Conservation (phyloP, 2,888 invertebrate species). For the Quadroppia sp. region DNA sequence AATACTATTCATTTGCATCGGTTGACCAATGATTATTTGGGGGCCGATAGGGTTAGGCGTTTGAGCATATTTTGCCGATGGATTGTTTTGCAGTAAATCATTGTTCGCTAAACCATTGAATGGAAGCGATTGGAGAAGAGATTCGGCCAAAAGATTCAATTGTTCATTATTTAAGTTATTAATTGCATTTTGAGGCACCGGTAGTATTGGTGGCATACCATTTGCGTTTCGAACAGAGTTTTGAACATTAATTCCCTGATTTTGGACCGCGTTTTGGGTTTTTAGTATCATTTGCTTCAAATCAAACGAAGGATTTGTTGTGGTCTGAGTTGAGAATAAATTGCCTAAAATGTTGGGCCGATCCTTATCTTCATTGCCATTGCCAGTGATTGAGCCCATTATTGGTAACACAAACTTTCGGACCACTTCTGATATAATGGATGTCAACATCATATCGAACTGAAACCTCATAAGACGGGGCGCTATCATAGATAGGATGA, state of each 20-base stretch:
- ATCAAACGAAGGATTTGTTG: slow-evolving; percentile 33
- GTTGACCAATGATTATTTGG: background rate
- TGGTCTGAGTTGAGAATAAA: background rate
- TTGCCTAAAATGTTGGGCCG: background rate
- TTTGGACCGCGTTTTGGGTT: slow-evolving; percentile 34
- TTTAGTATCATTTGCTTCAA: slow-evolving; percentile 33
- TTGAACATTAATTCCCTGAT: slow-evolving; percentile 34
- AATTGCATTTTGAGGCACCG: background rate
- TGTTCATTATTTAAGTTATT: background rate
- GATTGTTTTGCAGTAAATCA: background rate
- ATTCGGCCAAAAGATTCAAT: background rate
- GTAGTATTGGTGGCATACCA: background rate
- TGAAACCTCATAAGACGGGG: slow-evolving; percentile 43
- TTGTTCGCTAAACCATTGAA: background rate
- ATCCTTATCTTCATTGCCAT: background rate
- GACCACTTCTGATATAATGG: slow-evolving; percentile 42
- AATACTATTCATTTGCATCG: background rate
- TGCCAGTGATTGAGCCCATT: background rate
- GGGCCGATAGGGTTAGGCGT: background rate
- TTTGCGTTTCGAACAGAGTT: background rate
- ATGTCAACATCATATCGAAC: slow-evolving; percentile 43
- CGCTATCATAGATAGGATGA: slow-evolving; percentile 42
- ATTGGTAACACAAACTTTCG: slow-evolving; percentile 42
- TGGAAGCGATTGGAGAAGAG: slow-evolving; percentile 5
- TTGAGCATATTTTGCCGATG: background rate